These are phyloP conservation scores for Yponomeuta plumbellus DNA, from an alignment of 2,888 invertebrate species.

Conservation along the genomic window DNA sequence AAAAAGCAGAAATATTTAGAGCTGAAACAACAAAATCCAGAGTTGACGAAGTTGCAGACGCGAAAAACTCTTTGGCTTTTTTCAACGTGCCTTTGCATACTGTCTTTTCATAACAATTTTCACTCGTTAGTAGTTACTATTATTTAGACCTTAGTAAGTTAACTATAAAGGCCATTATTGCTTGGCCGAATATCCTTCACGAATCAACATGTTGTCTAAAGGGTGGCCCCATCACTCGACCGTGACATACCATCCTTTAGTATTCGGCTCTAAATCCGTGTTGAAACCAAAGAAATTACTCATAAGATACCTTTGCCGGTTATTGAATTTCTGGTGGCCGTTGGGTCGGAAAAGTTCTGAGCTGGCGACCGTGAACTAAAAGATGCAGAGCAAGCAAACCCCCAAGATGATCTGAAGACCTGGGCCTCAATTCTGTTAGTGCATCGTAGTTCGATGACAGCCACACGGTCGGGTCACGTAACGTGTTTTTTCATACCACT, in stretches of 20 bases:
- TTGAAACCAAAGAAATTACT: background rate
- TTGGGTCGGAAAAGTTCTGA: no score
- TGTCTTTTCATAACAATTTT: background rate
- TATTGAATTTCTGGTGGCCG: no score
- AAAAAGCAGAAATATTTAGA: no score
- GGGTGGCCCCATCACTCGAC: slow-evolving; percentile 3
- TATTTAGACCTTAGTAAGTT: background rate
- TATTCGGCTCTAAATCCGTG: background rate
- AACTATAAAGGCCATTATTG: background rate
- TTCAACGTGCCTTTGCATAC: slow-evolving; percentile 7
- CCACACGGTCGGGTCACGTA: no score
- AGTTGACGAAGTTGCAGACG: background rate
- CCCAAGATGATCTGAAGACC: no score
- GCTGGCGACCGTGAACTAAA: no score
- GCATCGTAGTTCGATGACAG: no score
- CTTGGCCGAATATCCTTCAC: background rate
- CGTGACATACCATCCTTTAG: background rate
- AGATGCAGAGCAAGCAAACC: no score
- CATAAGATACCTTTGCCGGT: background rate
- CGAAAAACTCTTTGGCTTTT: background rate
- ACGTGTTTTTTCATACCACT: no score
- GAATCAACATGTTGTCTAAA: background rate
- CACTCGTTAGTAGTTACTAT: background rate
- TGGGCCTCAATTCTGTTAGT: no score
- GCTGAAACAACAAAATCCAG: no score